Base-by-base conservation (phyloP, 2,797 vertebrate species). In the Phataginus tricuspis region DNA sequence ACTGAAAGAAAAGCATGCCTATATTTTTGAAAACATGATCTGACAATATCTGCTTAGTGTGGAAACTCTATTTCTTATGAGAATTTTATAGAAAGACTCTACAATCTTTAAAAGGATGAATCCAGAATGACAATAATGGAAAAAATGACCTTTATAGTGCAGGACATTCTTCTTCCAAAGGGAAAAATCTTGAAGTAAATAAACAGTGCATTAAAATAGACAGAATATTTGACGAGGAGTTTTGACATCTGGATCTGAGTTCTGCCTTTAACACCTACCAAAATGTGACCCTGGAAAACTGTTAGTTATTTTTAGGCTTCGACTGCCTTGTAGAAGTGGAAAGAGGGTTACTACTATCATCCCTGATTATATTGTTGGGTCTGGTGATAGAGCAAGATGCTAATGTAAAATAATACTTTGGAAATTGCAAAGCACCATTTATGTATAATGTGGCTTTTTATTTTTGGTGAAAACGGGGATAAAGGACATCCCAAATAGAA, bases 341-440 rank as follows among this genome's bases (percentile, higher is more conserved):
- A 7, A 5, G 11, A 21, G 21, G 34, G 25, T 10, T 29, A 90
- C 3, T 77, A 39, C 13, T 78, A 21, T 61, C 74, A 86, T 49
- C n/a, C 4, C 1, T 55, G 21, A 72, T 86, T 89, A 71, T 69
- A 85, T 42, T 53, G 55, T 16, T 31, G 1, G 2, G 16, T 64
- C 31, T 59, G 9, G 34, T 61, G 34, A 61, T 18, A 57, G 31
- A 71, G 74, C 92, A 55, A 96, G 37, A 86, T 39, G 13, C 57
- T 88, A 78, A 95, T 55, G 64, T n/a, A 53, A 96, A 94, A 86
- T 86, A 91, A 96, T 68, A 89, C 31, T 83, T 74, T 74, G 55
- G 63, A 97, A 96, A 95, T 89, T 83, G 16, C 53, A 90, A 94
- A 93, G 57, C 21, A 18, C 13, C 18, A 75, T 92, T 87, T 88